Evolutionary conservation across 2,113 vertebrate genomes (phyloP), one percentile per base, ranked within the genome.

Genomic region (Trogon surrucura): DNA sequence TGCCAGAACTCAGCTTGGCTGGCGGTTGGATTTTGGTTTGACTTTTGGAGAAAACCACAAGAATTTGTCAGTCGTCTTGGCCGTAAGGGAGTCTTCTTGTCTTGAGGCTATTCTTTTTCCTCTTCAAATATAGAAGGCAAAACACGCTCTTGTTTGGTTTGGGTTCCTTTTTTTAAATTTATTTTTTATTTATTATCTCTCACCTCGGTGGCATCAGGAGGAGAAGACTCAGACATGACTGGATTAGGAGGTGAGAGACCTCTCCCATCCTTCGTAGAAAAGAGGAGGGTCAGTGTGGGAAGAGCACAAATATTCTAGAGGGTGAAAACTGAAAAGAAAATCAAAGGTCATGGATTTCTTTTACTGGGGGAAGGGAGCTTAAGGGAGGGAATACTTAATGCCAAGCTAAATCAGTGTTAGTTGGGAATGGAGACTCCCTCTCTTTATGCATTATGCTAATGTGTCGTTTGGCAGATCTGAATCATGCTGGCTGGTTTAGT

Each of bases 41-140:
- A 98, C 98, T 98, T 98, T 98, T 98, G 98, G 97, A 98, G 97
- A 98, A 98, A 98, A 98, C 98, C 98, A 97, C 98, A 98, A 98
- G 97, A 98, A 98, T 98, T 98, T 98, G 97, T 98, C 98, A 97
- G 98, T 96, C 97, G 70, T 97, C 95, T 98, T 97, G 98, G 97
- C 97, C 69, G 15, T 94, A 90, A 96, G 97, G 96, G 92, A 98
- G 97, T 91, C 97, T 97, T 96, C 96, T 97, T 96, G 97, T 97
- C 96, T 87, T 94, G 87, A 93, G 93, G 92, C 97, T 89, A 88
- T 95, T 97, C 97, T 98, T 96, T 97, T 97, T 96, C 96, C 97
- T 97, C 69, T 65, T 97, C 87, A 12, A 91, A 94, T 94, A 92
- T 44, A 97, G 94, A 93, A 94, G 80, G 91, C 92, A 94, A 97